Evolutionary conservation across 1,140 invertebrate genomes (phyloP).

Genomic region (Matsumurasca onukii): DNA sequence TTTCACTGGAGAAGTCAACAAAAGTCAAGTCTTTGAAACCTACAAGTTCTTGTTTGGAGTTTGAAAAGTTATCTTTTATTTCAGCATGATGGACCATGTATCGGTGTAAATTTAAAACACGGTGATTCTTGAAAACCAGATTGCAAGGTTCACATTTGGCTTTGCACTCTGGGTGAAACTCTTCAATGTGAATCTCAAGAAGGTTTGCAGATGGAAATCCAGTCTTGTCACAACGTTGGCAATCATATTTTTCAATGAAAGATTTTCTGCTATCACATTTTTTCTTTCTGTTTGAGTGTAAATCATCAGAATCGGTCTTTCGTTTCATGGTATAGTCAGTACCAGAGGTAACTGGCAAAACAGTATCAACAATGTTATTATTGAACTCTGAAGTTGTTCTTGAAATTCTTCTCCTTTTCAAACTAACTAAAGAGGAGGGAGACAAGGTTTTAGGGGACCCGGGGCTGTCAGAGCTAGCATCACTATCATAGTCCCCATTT

Average conservation of each 20-base stretch:
- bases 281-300: not conserved
- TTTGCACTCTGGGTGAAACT: constrained; percentile 66
- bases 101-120: constrained; percentile 66
- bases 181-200: constrained; percentile 67
- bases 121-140: constrained; percentile 66
- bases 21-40: constrained; percentile 77
- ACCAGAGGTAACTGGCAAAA: constrained; percentile 18
- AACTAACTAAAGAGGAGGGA: not conserved
- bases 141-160: constrained; percentile 71
- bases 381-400: constrained; percentile 37
- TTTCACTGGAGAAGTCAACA: constrained; percentile 73
- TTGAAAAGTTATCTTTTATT: constrained; percentile 45
- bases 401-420: constrained; percentile 41
- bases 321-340: constrained; percentile 7
- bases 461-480: constrained; percentile 35
- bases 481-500: constrained; percentile 31
- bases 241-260: constrained; percentile 45
- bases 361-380: constrained; percentile 17
- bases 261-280: constrained; percentile 16
- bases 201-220: constrained; percentile 59
- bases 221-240: constrained; percentile 60
- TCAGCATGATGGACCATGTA: constrained; percentile 55
- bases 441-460: constrained; percentile 11
- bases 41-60: constrained; percentile 47
- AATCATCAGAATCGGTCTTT: constrained; percentile 30